These are phyloP conservation scores for Lacanobia wlatinum DNA, from an alignment of 2,888 invertebrate genomes.

Conservation along the genomic window DNA sequence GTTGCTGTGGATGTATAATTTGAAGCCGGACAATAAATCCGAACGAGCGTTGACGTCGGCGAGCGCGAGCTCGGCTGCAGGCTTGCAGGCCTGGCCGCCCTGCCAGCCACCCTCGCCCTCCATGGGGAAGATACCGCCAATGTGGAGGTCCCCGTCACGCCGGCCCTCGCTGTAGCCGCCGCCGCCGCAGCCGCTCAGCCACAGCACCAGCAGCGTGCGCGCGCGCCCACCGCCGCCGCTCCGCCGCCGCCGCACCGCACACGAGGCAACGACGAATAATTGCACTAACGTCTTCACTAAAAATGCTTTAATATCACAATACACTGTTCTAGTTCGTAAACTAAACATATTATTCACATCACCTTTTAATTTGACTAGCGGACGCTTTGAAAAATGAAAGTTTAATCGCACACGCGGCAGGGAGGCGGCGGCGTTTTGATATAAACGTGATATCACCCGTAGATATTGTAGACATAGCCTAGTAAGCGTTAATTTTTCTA, in stretches of 20 bases:
- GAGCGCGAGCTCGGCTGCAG: slow-evolving; percentile 98
- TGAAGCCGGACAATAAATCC: slow-evolving; percentile 97
- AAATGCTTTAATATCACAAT: slow-evolving; percentile 84
- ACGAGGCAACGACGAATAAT: slow-evolving; percentile 89
- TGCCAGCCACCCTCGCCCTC: slow-evolving; percentile 99
- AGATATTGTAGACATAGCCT: slow-evolving; percentile 88
- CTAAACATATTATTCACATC: slow-evolving; percentile 76
- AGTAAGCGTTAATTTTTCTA: slow-evolving; percentile 87
- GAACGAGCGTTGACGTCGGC: slow-evolving; percentile 98
- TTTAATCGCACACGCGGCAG: slow-evolving; percentile 81
- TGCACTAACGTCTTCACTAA: slow-evolving; percentile 88
- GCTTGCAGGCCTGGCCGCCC: slow-evolving; percentile 99
- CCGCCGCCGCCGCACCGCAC: slow-evolving; percentile 77
- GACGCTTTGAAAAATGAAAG: slow-evolving; percentile 89
- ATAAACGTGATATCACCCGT: slow-evolving; percentile 80
- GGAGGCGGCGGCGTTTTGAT: slow-evolving; percentile 75
- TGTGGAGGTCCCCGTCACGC: slow-evolving; percentile 95
- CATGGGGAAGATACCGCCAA: slow-evolving; percentile 99
- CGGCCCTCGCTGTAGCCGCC: slow-evolving; percentile 82
- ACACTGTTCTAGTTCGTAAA: slow-evolving; percentile 88
- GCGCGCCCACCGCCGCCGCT: slow-evolving; percentile 66
- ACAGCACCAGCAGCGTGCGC: slow-evolving; percentile 79
- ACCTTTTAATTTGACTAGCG: slow-evolving; percentile 89
- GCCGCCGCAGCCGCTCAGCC: slow-evolving; percentile 77
- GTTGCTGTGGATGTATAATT: slow-evolving; percentile 97